These are phyloP conservation scores for Oreotrochilus melanogaster DNA, from an alignment of 2,113 vertebrate species.

Conservation along the genomic window DNA sequence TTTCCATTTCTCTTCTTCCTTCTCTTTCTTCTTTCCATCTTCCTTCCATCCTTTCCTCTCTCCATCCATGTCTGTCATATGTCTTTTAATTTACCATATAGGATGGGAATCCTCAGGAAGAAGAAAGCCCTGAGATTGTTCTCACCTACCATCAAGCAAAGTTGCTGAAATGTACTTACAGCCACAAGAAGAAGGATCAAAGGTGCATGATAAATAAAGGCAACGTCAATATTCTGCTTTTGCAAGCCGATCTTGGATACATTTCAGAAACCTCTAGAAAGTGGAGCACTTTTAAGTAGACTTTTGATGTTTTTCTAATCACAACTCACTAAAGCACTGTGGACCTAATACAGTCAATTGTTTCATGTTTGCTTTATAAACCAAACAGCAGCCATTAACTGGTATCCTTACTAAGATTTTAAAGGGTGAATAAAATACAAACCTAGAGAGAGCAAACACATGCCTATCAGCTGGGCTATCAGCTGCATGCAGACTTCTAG, in stretches of 20 bases:
- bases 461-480: neutral
- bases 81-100: neutral
- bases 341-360: neutral
- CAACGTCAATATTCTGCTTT: neutral
- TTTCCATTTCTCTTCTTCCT: too few relatives aligned
- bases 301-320: neutral
- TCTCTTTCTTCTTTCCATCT: too few relatives aligned
- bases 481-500: neutral
- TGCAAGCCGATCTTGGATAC: neutral
- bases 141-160: neutral
- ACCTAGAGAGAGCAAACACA: neutral
- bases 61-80: neutral
- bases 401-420: neutral
- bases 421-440: neutral
- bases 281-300: neutral
- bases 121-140: neutral
- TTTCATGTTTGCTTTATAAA: constrained; percentile 24
- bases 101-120: neutral
- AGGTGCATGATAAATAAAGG: neutral
- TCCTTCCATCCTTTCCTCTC: fast-evolving
- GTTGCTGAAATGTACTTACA: neutral
- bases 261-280: neutral
- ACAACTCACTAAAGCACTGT: neutral
- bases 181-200: neutral
- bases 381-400: neutral